These are phyloP conservation scores for Glossophaga mutica DNA, from an alignment of 2,797 vertebrate genomes.

Conservation along the genomic window DNA sequence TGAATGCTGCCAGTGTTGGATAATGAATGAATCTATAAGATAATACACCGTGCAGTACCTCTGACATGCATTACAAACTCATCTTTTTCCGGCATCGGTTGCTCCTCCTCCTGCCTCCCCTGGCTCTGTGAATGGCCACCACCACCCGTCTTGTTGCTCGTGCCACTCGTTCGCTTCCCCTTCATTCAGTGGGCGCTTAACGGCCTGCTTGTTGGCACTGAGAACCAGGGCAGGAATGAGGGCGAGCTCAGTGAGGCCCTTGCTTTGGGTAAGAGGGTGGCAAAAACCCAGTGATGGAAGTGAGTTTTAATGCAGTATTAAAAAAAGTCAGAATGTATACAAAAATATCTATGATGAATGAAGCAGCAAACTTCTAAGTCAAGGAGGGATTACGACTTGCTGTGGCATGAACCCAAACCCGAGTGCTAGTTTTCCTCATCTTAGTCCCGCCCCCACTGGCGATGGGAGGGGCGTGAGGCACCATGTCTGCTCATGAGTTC, in stretches of 20 bases:
- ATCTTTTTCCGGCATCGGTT: background rate
- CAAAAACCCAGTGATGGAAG: background rate
- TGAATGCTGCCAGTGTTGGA: background rate
- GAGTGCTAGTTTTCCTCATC: background rate
- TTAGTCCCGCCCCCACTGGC: background rate
- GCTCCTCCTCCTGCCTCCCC: background rate
- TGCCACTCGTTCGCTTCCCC: background rate
- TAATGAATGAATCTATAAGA: conserved; percentile 38
- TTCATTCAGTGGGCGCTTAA: background rate
- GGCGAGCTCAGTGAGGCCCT: background rate
- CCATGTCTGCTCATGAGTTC: conserved; percentile 5
- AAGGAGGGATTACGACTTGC: background rate
- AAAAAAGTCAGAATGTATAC: background rate
- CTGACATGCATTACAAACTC: conserved; percentile 11
- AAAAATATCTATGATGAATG: background rate
- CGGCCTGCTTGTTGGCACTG: background rate
- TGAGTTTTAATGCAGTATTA: background rate
- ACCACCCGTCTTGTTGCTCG: background rate
- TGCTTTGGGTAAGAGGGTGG: background rate
- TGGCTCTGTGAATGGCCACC: background rate
- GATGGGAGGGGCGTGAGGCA: background rate
- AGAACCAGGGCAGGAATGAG: background rate
- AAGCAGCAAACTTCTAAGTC: background rate
- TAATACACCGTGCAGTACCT: background rate
- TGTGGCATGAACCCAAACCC: background rate